These are phyloP conservation scores for Microtus montanus DNA, from an alignment of 2,113 vertebrate genomes.

Conservation along the genomic window DNA sequence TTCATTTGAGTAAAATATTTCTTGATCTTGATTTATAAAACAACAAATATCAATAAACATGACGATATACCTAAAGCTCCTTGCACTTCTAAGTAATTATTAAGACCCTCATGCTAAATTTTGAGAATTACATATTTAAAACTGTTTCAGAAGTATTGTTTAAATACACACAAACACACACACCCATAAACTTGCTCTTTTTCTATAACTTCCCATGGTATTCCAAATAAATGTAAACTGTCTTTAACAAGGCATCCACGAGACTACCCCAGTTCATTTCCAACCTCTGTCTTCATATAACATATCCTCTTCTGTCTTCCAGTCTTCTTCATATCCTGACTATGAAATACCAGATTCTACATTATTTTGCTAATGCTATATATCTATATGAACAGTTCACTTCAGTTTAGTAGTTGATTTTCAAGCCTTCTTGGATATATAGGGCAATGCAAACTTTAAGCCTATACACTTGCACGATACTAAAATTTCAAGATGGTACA, in stretches of 20 bases:
- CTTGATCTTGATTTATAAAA: slow-evolving; percentile 4
- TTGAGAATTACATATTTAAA: slow-evolving; percentile 1
- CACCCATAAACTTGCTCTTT: background rate
- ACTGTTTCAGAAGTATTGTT: background rate
- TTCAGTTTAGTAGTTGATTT: background rate
- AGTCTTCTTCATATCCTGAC: background rate
- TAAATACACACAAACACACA: background rate
- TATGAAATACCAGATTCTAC: background rate
- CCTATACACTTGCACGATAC: background rate
- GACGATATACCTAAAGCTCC: background rate
- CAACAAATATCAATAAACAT: background rate
- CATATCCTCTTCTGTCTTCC: background rate
- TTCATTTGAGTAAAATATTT: background rate
- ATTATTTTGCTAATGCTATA: slow-evolving; percentile 17
- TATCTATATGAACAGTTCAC: background rate
- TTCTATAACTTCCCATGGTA: background rate
- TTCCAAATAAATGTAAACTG: slow-evolving; percentile 7
- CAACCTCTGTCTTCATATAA: background rate
- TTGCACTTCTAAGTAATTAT: background rate
- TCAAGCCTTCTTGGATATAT: background rate
- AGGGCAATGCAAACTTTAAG: background rate
- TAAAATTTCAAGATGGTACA: background rate
- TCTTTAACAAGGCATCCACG: background rate
- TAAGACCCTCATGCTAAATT: slow-evolving; percentile 8
- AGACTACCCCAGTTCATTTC: background rate